A percentile compares a stretch with the other conserved stretches of the same genome.
Evolutionary conservation across 1,140 invertebrate genomes (phyloP).

Genomic region (Pogonognathellus flavescens): DNA sequence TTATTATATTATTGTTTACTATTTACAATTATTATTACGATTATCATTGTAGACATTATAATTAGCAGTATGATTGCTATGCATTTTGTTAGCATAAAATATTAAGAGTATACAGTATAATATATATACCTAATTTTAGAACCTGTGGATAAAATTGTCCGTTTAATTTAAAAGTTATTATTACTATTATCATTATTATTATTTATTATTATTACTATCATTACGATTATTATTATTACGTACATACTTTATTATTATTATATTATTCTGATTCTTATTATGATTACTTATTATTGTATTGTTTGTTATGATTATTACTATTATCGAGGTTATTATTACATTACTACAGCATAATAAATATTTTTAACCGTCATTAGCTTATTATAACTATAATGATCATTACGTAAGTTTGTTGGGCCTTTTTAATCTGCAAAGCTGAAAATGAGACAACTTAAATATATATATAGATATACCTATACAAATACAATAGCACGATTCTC

Average conservation of each 20-base stretch:
- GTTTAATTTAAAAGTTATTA: not conserved
- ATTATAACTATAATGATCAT: constrained; percentile 23
- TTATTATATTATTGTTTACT: too few species aligned
- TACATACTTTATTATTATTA: not conserved
- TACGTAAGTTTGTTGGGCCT: constrained; percentile 14
- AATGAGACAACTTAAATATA: too few species aligned
- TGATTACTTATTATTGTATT: not conserved
- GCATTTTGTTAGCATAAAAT: too few species aligned
- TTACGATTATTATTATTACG: constrained; percentile 4
- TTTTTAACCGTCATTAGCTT: constrained; percentile 20
- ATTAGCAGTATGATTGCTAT: too few species aligned
- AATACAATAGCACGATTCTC: too few species aligned
- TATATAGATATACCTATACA: too few species aligned
- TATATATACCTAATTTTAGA: too few species aligned
- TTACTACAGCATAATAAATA: constrained; percentile 25
- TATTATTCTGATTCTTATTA: not conserved
- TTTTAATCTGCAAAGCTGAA: constrained; percentile 31
- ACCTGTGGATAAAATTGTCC: too few species aligned
- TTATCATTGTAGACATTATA: too few species aligned
- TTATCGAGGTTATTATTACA: constrained; percentile 36
- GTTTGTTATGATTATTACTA: constrained; percentile 36
- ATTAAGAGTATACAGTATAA: too few species aligned
- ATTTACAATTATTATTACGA: too few species aligned
- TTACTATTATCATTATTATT: not conserved
- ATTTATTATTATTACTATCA: not conserved